These are phyloP conservation scores for Acanthis flammea DNA, from an alignment of 2,797 vertebrate species.

Conservation along the genomic window DNA sequence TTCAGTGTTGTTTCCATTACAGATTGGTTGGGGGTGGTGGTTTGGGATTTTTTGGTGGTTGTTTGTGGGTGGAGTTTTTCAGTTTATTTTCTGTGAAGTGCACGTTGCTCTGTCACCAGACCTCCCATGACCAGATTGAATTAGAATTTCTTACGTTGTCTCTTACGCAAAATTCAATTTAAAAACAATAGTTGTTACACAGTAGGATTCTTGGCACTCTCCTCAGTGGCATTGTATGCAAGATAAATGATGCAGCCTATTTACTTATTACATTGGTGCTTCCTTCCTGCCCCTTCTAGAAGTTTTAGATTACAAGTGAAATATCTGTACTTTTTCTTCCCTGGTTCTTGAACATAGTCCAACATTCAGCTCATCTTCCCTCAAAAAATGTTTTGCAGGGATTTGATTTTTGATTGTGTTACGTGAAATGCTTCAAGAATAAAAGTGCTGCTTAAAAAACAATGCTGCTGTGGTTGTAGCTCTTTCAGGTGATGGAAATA, in stretches of 20 bases:
- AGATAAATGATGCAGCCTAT: neutral
- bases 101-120: neutral
- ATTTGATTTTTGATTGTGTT: neutral
- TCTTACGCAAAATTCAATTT: neutral
- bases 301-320: neutral
- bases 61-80: neutral
- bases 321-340: neutral
- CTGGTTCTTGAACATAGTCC: neutral
- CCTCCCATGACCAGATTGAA: neutral
- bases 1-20: neutral
- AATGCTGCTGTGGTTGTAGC: neutral
- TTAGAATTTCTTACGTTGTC: neutral
- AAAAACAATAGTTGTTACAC: neutral
- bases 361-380: neutral
- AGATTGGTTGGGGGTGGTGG: fast-evolving
- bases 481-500: neutral
- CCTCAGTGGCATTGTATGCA: neutral
- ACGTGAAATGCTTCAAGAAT: neutral
- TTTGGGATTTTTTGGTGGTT: neutral
- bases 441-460: no score
- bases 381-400: neutral
- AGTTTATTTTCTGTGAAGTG: neutral
- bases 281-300: neutral
- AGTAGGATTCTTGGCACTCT: neutral
- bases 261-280: neutral